Conservation (phyloP, 2,888 invertebrate species). For the Alsophila aescularia region DNA sequence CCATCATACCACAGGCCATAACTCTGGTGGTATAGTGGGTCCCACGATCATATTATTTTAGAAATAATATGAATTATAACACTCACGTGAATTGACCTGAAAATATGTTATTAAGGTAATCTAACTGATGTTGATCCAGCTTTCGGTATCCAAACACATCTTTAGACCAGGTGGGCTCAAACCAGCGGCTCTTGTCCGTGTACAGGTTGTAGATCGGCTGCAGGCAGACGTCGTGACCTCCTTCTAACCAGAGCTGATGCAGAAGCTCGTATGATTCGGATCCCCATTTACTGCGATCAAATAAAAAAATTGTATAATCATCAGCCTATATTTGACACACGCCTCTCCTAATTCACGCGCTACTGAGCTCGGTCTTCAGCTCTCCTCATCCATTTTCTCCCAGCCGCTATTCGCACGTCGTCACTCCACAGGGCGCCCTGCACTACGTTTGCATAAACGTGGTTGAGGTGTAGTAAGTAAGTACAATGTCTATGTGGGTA, state of each 20-base stretch:
- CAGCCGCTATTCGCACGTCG: no score
- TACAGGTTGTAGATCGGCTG: conserved; percentile 61
- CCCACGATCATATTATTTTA: no score
- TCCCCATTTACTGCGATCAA: conserved; percentile 86
- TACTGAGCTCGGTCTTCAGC: no score
- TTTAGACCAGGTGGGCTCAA: conserved; percentile 52
- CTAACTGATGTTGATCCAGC: conserved; percentile 51
- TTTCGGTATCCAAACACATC: conserved; percentile 59
- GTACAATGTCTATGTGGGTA: no score
- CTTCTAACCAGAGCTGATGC: conserved; percentile 85
- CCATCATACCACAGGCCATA: no score
- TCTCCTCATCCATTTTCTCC: no score
- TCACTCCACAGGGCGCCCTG: no score
- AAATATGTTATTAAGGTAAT: conserved; percentile 51
- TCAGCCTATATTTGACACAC: no score
- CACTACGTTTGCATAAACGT: no score
- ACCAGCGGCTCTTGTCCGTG: conserved; percentile 33
- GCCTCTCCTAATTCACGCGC: no score
- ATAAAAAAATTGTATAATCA: neutral
- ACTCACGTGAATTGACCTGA: conserved; percentile 61
- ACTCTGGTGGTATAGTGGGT: no score
- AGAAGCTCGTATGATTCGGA: conserved; percentile 84
- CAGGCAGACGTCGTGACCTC: conserved; percentile 60
- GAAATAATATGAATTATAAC: neutral
- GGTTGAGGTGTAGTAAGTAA: no score